phyloP scores from a whole-genome alignment of 1,140 invertebrate genomes.

The Drosophila albomicans region DNA sequence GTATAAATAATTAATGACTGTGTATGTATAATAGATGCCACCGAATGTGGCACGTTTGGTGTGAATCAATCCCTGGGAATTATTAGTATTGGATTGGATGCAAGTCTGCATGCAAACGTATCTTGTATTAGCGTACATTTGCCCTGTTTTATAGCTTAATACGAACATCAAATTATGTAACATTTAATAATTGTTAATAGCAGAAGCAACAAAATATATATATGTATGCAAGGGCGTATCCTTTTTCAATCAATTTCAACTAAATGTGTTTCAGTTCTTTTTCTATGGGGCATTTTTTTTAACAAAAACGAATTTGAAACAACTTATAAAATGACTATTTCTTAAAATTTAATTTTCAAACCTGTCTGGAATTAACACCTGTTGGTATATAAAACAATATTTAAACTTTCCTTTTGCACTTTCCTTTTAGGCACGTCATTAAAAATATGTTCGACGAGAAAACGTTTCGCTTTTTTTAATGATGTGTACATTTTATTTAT shows the following conservation, averaged over 20 bases:
- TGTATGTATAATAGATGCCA: neutral
- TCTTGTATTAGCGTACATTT: conserved; percentile 19
- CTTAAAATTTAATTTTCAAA: too few relatives aligned
- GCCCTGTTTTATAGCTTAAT: conserved; percentile 25
- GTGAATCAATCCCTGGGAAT: neutral
- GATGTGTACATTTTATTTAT: conserved; percentile 68
- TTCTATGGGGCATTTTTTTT: too few relatives aligned
- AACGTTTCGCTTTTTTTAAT: conserved; percentile 7
- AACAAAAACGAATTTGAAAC: too few relatives aligned
- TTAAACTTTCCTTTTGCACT: too few relatives aligned
- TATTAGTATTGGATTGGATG: conserved; percentile 10
- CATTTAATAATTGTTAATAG: conserved; percentile 40
- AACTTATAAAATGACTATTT: neutral
- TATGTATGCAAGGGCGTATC: conserved; percentile 9
- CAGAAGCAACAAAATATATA: conserved; percentile 30
- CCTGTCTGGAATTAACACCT: too few relatives aligned
- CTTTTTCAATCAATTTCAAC: conserved; percentile 15
- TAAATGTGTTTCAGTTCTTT: neutral
- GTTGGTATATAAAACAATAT: too few relatives aligned
- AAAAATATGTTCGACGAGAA: too few relatives aligned
- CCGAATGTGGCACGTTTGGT: neutral
- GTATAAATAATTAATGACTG: conserved; percentile 23
- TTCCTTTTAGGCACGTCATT: too few relatives aligned
- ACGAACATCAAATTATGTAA: conserved; percentile 31
- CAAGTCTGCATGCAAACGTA: neutral